Evolutionary conservation across 2,113 vertebrate species (phyloP).

Genomic region (Raja brachyura): DNA sequence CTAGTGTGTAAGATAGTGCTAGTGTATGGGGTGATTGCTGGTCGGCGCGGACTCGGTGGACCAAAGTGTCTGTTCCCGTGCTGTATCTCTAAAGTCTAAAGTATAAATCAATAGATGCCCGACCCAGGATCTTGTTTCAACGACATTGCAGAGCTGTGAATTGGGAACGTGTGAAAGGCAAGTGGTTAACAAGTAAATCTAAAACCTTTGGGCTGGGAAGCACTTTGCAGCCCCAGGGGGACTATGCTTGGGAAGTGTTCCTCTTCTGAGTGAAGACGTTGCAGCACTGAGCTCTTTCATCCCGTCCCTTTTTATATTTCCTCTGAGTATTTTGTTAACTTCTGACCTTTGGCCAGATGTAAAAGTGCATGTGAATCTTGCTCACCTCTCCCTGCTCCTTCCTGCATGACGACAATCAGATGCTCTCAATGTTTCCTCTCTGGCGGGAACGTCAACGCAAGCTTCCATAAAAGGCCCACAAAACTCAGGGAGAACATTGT

Average conservation of each 20-base stretch:
- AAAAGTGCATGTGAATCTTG: slow-evolving; percentile 8
- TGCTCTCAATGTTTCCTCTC: background rate
- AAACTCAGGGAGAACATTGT: background rate
- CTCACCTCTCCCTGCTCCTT: slow-evolving; percentile 20
- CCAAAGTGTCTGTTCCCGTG: no score
- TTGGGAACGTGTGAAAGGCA: background rate
- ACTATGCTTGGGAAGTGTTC: background rate
- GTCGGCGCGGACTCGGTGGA: no score
- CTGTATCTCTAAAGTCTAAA: no score
- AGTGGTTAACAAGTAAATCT: background rate
- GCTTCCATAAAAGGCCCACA: background rate
- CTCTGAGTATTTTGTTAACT: background rate
- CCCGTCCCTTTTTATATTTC: background rate
- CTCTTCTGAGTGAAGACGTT: slow-evolving; percentile 1
- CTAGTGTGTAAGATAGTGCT: no score
- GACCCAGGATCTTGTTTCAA: background rate
- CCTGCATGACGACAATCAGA: slow-evolving; percentile 16
- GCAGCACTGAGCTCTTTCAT: slow-evolving; percentile 12
- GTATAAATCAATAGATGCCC: background rate
- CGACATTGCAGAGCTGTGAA: background rate
- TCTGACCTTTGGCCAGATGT: background rate
- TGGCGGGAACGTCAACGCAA: background rate
- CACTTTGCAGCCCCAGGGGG: background rate
- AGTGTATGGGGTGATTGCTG: no score
- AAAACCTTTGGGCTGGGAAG: background rate